Evolutionary conservation across 2,797 vertebrate species (phyloP), one percentile per base, ranked within the genome.

Genomic region (Cebuella pygmaea): DNA sequence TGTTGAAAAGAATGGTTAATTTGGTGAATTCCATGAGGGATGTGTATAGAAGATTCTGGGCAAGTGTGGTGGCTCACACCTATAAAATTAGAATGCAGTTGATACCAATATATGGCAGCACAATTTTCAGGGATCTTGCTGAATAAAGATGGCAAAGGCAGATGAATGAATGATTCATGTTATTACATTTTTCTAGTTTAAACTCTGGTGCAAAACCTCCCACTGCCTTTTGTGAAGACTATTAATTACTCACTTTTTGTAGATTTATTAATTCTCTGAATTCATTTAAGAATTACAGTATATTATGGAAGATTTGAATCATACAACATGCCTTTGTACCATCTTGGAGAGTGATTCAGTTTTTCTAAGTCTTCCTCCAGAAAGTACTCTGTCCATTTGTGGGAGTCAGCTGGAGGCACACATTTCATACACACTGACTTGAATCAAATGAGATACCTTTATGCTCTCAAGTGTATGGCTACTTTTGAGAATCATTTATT

Each of bases 401-500:
- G 48, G 19, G 15, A 39, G 27, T 15, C 81, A 80, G 50, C 55
- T 46, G 26, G 79, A 89, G 12, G 48, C 17, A 50, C 30, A 33
- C 7, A 20, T 33, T 95, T 85, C n/a, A 75, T 67, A 92, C 8
- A 70, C 36, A 81, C 3, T 55, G 52, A 76, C 9, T 83, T 79
- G 50, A 74, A 67, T 74, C 81, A 88, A 83, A 83, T 75, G 24
- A 85, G 81, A 81, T 83, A 48, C 24, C 61, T 48, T 76, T 76
- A 85, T 75, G 33, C 8, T 83, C 17, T 87, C n/a, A 84, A 59
- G 4, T 50, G n/a, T 86, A 70, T 74, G 50, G 52, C 80, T 74
- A 24, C 39, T 91, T 94, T 85, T 72, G 30, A 91, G 79, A 96
- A 61, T 81, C 70, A 90, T n/a, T 87, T 36, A 92, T 83, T 94